A percentile compares a stretch with the other conserved stretches of the same genome.
phyloP scores from a whole-genome alignment of 1,140 invertebrate genomes.

The Nixonia krombeini region DNA sequence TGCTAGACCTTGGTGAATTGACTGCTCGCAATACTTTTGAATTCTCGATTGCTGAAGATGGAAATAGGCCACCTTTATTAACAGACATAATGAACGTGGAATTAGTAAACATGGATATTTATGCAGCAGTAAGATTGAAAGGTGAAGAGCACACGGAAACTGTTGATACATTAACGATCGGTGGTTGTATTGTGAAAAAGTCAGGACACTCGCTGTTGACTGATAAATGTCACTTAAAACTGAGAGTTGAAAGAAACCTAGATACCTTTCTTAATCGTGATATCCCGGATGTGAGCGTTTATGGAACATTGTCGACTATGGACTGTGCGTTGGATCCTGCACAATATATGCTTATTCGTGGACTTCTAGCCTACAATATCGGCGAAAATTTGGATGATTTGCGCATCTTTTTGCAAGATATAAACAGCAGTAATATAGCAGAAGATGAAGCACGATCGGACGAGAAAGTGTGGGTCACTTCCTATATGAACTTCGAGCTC shows the following conservation, averaged over 20 bases:
- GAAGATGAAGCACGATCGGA: slow-evolving; percentile 40
- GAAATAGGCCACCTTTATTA: slow-evolving; percentile 67
- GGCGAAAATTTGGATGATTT: slow-evolving; percentile 88
- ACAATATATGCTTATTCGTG: slow-evolving; percentile 91
- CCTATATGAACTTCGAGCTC: slow-evolving; percentile 86
- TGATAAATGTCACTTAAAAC: slow-evolving; percentile 84
- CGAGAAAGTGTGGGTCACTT: slow-evolving; percentile 78
- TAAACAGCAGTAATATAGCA: slow-evolving; percentile 32
- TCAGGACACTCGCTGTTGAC: slow-evolving; percentile 78
- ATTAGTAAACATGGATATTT: slow-evolving; percentile 87
- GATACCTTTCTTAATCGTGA: slow-evolving; percentile 77
- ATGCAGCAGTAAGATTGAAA: slow-evolving; percentile 75
- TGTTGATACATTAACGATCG: slow-evolving; percentile 63
- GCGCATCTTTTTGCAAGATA: slow-evolving; percentile 55
- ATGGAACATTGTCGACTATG: slow-evolving; percentile 89
- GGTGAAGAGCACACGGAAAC: slow-evolving; percentile 41
- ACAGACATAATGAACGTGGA: slow-evolving; percentile 85
- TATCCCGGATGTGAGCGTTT: slow-evolving; percentile 88
- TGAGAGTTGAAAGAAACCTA: slow-evolving; percentile 89
- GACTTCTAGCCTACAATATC: slow-evolving; percentile 91
- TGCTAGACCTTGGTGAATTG: slow-evolving; percentile 87
- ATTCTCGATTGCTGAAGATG: slow-evolving; percentile 72
- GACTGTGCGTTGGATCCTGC: slow-evolving; percentile 85
- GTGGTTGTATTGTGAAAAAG: slow-evolving; percentile 73
- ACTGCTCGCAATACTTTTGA: slow-evolving; percentile 83